Base-by-base conservation (phyloP, 2,797 vertebrate species). In the Liasis olivaceus region DNA sequence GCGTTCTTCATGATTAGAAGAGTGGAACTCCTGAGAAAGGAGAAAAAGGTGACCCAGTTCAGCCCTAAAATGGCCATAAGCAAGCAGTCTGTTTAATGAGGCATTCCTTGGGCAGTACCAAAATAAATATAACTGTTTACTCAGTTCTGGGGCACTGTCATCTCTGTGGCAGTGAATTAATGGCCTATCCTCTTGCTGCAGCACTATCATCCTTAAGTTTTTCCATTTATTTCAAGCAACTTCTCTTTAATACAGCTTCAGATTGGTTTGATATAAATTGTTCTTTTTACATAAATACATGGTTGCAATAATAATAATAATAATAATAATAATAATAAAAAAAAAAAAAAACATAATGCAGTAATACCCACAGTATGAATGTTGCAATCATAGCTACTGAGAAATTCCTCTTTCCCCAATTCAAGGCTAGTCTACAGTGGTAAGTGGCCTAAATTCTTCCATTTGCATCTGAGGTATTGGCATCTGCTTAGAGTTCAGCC, bases 21-120 rank as follows among this genome's bases (percentile, higher is more conserved):
- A 94, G 92, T 97, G 96, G 88, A 97, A 97, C 42, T 97, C 97
- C 97, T 97, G 85, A 24, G 3, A 56, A 88, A 13, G 69, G n/a
- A 1, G 15, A 4, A 63, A 26, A 5, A 87, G 7, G 15, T 31
- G 8, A 36, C 47, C 42, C 4, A 9, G 36, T 12, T 86, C 7
- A 62, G 13, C 1, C 42, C 42, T 59, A 59, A 69, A 28, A 42
- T 1, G 31, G 56, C 58, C 54, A 6, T 31, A 85, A 66, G 17
- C 24, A 28, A 84, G 31, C 24, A 64, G 51, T 7, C 56, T 2
- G 0, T 54, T 56, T 87, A 81, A 9, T 36, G 60, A 63, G 28
- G 22, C 0, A 58, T 22, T 31, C 9, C 22, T 47, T 28, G 51
- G 8, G 51, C 15, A 3, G 5, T 47, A 84, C 11, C 20, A 31